phyloP scores from a whole-genome alignment of 2,888 invertebrate genomes.

The Papilio demoleus region DNA sequence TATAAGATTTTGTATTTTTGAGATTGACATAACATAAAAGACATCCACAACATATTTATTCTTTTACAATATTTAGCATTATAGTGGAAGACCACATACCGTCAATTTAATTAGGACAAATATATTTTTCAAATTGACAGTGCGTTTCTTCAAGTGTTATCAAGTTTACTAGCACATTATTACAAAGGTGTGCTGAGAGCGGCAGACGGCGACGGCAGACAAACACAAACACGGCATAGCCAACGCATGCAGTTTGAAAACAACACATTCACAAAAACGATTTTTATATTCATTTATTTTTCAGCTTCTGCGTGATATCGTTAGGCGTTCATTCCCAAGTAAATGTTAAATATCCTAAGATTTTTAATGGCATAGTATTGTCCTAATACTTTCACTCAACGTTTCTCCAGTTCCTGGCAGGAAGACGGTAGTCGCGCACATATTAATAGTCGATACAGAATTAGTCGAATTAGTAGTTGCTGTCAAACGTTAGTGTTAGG shows the following conservation, averaged over 20 bases:
- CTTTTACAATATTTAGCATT: conserved; percentile 21
- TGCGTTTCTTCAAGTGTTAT: conserved; percentile 31
- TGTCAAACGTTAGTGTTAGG: conserved; percentile 50
- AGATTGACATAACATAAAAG: conserved; percentile 15
- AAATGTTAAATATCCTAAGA: conserved; percentile 65
- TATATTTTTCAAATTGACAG: conserved; percentile 43
- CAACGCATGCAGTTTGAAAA: conserved; percentile 69
- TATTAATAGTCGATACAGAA: conserved; percentile 51
- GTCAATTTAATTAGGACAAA: conserved; percentile 48
- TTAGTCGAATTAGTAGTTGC: conserved; percentile 50
- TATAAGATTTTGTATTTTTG: background rate
- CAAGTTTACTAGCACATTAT: conserved; percentile 35
- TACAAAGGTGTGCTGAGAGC: conserved; percentile 42
- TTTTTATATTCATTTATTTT: conserved; percentile 59
- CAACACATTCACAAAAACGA: conserved; percentile 69
- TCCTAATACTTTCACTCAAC: conserved; percentile 56
- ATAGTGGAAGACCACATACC: conserved; percentile 21
- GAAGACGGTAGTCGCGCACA: conserved; percentile 80
- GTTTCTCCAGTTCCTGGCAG: conserved; percentile 71
- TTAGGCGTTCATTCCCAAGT: conserved; percentile 76
- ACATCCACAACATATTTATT: conserved; percentile 23
- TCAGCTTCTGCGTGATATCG: conserved; percentile 70
- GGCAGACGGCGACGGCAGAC: conserved; percentile 69
- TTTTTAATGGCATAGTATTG: conserved; percentile 61
- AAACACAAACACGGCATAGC: conserved; percentile 73